These are phyloP conservation scores for Crocodylus rhombifer DNA, from an alignment of 2,797 vertebrate genomes.

Conservation along the genomic window DNA sequence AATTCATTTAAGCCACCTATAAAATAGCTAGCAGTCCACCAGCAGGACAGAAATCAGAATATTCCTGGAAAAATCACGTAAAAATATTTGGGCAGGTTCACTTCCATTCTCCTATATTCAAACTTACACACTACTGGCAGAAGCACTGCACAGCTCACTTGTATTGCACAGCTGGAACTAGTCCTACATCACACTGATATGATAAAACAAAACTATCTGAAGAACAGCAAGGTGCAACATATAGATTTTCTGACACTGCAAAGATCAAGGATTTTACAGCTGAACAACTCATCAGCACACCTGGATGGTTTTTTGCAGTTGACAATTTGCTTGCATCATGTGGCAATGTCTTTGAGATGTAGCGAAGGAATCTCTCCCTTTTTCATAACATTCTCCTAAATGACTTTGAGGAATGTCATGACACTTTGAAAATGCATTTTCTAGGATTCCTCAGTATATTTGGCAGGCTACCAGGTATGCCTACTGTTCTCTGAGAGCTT, in stretches of 20 bases:
- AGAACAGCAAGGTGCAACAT: background rate
- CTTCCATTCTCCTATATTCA: background rate
- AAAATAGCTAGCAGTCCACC: background rate
- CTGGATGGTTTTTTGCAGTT: conserved; percentile 5
- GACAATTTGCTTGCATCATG: background rate
- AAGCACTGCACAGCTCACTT: background rate
- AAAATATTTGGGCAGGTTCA: background rate
- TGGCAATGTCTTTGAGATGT: background rate
- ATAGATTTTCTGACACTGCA: background rate
- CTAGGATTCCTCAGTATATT: background rate
- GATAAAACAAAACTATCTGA: background rate
- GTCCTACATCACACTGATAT: background rate
- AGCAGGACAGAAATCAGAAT: background rate
- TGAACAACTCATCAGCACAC: conserved; percentile 13
- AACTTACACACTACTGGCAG: background rate
- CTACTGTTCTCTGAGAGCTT: conserved; percentile 12
- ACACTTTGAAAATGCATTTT: background rate
- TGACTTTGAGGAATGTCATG: conserved; percentile 14
- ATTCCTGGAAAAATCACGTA: background rate
- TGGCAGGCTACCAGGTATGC: background rate
- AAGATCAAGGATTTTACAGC: conserved; percentile 22
- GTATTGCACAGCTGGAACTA: background rate
- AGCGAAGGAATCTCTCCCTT: background rate
- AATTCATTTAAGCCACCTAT: background rate
- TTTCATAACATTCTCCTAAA: background rate